Conservation (phyloP, 2,888 invertebrate species). For the Archaeoteleia sp. region DNA sequence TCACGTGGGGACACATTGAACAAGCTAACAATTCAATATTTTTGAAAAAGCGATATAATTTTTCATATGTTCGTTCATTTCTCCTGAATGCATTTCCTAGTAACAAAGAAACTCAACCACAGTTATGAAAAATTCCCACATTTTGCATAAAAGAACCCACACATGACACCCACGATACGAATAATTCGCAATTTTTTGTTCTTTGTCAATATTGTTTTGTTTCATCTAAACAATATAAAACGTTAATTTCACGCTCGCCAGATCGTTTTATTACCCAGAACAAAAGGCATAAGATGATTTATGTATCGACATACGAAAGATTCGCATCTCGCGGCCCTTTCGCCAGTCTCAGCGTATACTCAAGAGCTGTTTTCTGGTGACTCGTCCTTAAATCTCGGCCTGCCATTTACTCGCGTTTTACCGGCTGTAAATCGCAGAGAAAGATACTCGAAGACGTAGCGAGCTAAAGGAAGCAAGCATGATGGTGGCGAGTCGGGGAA, state of each 20-base stretch:
- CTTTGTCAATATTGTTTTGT: neutral
- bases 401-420: conserved; percentile 64
- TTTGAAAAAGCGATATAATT: too few species aligned
- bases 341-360: conserved; percentile 39
- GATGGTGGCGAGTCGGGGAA: conserved; percentile 50
- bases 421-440: conserved; percentile 62
- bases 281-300: conserved; percentile 49
- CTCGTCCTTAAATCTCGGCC: conserved; percentile 58
- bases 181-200: too few species aligned
- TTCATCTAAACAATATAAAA: conserved; percentile 36
- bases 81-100: too few species aligned
- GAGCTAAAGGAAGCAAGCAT: conserved; percentile 40
- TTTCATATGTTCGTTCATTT: too few species aligned
- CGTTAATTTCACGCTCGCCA: conserved; percentile 48
- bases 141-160: too few species aligned
- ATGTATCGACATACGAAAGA: conserved; percentile 45
- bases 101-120: too few species aligned
- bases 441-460: conserved; percentile 47
- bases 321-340: conserved; percentile 50
- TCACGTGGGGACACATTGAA: too few species aligned
- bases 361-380: conserved; percentile 54
- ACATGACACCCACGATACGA: too few species aligned
- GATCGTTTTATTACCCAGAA: conserved; percentile 44
- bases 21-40: too few species aligned
- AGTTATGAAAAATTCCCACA: too few species aligned